Evolutionary conservation across 2,888 invertebrate genomes (phyloP), one percentile per base, ranked within the genome.

Genomic region (Antheraea assamensis): DNA sequence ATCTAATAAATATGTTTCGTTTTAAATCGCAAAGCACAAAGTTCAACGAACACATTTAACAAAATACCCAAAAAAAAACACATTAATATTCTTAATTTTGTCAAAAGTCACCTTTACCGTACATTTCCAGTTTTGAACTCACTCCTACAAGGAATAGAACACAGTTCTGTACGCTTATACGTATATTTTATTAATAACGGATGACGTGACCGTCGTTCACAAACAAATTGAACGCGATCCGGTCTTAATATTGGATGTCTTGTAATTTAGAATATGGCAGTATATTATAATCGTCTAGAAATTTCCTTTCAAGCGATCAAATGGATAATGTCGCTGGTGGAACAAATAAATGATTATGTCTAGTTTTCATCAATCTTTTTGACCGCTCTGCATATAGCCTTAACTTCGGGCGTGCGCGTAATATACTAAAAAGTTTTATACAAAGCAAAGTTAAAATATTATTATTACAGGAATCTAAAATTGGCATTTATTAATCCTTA

Each of bases 141-240:
- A 70, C 70, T 3, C 3, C 15, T 19, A 55, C 10, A 58, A 58
- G 13, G 3, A 2, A 31, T 58, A 73, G 42, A 55, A 58, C 55
- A 27, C 58, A 58, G 8, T 68, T 47, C 72, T 72, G 72, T 68
- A 31, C 0, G 13, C 17, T 61, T 55, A 24, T 66, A 74, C 70
- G 58, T 70, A 72, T 78, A 75, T 76, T 75, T 75, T 75, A 70
- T 71, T 75, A 79, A 74, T 78, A 80, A 80, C 78, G 78, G 75
- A 81, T 75, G 75, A 70, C 52, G 75, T 79, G 73, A 73, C 73
- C 73, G 70, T 42, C 24, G 70, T 55, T 70, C 35, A 70, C 42
- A 73, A 76, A 78, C 77, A 77, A 76, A 77, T 70, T 73, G 75
- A 81, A 79, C 77, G 70, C 75, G 80, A 76, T 78, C 73, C 73